Base-by-base conservation (phyloP, 1,140 invertebrate genomes). In the Lepidurus arcticus region DNA sequence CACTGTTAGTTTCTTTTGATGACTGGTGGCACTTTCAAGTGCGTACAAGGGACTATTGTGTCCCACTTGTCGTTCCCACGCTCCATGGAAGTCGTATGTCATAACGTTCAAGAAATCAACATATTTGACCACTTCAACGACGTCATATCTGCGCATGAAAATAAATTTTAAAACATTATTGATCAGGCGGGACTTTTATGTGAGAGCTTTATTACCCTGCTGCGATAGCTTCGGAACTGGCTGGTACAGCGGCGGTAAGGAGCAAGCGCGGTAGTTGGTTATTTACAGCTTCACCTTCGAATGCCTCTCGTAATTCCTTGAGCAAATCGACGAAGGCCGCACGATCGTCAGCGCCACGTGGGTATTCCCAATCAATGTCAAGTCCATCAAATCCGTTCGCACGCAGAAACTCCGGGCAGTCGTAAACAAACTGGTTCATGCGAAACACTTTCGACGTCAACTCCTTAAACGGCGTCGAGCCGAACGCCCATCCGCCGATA, bases 321-420 rank as follows among this genome's bases (percentile, higher is more conserved):
- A 95, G 85, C 1, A 96, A 87, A 83, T 91, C 92, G 0, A 94
- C 90, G 82, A 94, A 95, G 16, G 93, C 90, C 1, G 90, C 87
- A 47, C 91, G 88, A 83, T 98, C 95, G 82, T 96, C 94, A 7
- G 91, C 89, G 21, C 94, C 94, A 83, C 93, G 89, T 4, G 96
- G 95, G 85, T 97, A 97, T 86, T 98, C 95, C 96, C 96, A 98
- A 83, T 98, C 95, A 1, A 98, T 92, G 81, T 98, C 96, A n/a
- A 97, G 85, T 7, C 96, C 96, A 83, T 98, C 96, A 83, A 98
- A 97, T 84, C 94, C 92, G 81, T 94, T 92, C 83, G 94, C 92
- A 42, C 96, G 88, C 2, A 98, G 87, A 86, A 96, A 98, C 81
- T 96, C 94, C 65, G 97, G 94, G 7, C 94, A 92, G 83, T 96